Conservation (phyloP, 2,888 invertebrate species). For the Petrophora chlorosata region DNA sequence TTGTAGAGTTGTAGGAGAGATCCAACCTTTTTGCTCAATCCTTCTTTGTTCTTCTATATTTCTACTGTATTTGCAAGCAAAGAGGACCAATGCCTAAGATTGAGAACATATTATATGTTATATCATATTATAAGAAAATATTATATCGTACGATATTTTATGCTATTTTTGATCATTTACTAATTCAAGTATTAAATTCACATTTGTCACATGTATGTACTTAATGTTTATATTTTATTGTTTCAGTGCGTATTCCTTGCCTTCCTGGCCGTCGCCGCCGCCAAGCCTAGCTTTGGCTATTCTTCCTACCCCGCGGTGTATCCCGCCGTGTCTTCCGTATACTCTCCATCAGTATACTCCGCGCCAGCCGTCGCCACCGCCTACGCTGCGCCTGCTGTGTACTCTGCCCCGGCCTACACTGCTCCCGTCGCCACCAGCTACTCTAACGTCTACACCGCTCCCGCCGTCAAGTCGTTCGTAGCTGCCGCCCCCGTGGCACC, state of each 20-base stretch:
- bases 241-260: slow-evolving; percentile 50
- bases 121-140: too few relatives aligned
- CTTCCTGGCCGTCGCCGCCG: slow-evolving; percentile 59
- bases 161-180: not conserved
- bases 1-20: too few relatives aligned
- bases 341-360: not conserved
- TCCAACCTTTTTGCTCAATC: too few relatives aligned
- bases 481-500: slow-evolving; percentile 7
- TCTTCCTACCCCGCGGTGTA: slow-evolving; percentile 5
- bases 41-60: too few relatives aligned
- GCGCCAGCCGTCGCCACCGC: slow-evolving; percentile 13
- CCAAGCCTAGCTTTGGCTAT: slow-evolving; percentile 55
- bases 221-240: slow-evolving; percentile 4
- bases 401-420: slow-evolving; percentile 5
- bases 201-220: too few relatives aligned
- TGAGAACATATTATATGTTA: too few relatives aligned
- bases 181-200: not conserved
- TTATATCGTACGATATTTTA: too few relatives aligned
- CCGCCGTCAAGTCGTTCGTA: too few relatives aligned
- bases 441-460: slow-evolving; percentile 2
- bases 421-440: slow-evolving; percentile 11
- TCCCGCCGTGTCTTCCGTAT: slow-evolving; percentile 2
- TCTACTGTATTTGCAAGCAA: too few relatives aligned
- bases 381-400: slow-evolving; percentile 19
- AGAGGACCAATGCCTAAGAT: too few relatives aligned